Base-by-base conservation (phyloP, 2,797 vertebrate species). In the Scyliorhinus canicula region DNA sequence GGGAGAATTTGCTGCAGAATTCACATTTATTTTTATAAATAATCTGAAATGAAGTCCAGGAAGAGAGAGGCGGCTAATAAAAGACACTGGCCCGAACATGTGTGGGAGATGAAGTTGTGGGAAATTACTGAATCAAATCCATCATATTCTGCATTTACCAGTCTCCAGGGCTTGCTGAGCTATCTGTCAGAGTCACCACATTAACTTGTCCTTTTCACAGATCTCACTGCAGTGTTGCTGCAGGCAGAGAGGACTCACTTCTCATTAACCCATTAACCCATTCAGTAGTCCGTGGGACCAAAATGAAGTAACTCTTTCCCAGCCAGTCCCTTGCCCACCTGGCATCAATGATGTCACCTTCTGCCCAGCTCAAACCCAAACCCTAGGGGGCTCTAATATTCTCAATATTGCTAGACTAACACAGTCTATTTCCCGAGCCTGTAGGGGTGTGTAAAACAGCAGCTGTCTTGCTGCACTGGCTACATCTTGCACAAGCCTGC, bases 101-200 rank as follows among this genome's bases (percentile, higher is more conserved):
- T 7, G 67, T 55, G 47, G 69, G 28, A 52, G 93, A 94, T 94
- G 93, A 74, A 55, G 40, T 74, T 55, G 65, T 94, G 67, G 14
- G 65, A 28, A 69, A 71, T 93, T 94, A 94, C n/a, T 74, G 67
- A 94, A 94, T 94, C 67, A 52, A 74, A 94, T 94, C 67, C 31
- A 94, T 94, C 93, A 74, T 55, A 74, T 74, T 52, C 47, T 74
- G 67, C 93, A 71, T n/a, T n/a, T 74, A n/a, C 31, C 19, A 31
- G 1, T 94, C 93, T 65, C 47, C 12, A 74, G 93, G 93, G 93
- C 14, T 55, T 8, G 1, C 47, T 35, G 4, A 2, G 47, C 67
- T 35, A 94, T 74, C 67, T 55, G 19, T 94, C 93, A 94, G 74
- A 94, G 93, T 6, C 67, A 74, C 12, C 47, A 90, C 31, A 55